phyloP scores from a whole-genome alignment of 1,140 invertebrate genomes.

The Rhagoletis zephyria region DNA sequence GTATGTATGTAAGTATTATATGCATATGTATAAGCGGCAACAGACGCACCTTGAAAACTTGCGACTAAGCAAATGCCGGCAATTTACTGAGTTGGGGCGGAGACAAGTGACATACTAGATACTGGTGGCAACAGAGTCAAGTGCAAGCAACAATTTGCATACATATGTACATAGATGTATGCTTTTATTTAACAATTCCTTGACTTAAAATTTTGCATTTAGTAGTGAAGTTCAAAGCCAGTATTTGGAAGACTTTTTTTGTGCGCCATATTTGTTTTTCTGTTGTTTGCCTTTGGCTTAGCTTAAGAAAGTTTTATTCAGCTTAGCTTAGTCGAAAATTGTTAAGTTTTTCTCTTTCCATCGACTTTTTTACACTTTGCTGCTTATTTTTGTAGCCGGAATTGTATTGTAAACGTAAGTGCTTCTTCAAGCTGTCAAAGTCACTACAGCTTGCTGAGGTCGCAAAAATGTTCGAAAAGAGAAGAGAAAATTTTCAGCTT shows the following conservation, averaged over 20 bases:
- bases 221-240: conserved; percentile 14
- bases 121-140: conserved; percentile 20
- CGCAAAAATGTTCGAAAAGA: background rate
- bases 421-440: background rate
- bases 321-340: background rate
- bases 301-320: background rate
- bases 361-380: background rate
- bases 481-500: conserved; percentile 17
- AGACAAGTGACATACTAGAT: background rate
- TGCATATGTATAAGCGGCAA: background rate
- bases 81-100: background rate
- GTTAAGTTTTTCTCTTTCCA: background rate
- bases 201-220: background rate
- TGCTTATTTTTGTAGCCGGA: background rate
- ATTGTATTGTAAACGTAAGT: background rate
- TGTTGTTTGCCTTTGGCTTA: background rate
- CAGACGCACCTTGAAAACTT: conserved; percentile 32
- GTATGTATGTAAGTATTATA: background rate
- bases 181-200: background rate
- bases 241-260: background rate
- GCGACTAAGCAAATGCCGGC: conserved; percentile 3
- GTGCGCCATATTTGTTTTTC: background rate
- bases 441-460: conserved; percentile 33
- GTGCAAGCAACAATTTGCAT: conserved; percentile 5
- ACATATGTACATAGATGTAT: background rate